These are phyloP conservation scores for Ianthella basta DNA, from an alignment of 37 sponge, comb jelly and placozoan genomes.

Conservation along the genomic window DNA sequence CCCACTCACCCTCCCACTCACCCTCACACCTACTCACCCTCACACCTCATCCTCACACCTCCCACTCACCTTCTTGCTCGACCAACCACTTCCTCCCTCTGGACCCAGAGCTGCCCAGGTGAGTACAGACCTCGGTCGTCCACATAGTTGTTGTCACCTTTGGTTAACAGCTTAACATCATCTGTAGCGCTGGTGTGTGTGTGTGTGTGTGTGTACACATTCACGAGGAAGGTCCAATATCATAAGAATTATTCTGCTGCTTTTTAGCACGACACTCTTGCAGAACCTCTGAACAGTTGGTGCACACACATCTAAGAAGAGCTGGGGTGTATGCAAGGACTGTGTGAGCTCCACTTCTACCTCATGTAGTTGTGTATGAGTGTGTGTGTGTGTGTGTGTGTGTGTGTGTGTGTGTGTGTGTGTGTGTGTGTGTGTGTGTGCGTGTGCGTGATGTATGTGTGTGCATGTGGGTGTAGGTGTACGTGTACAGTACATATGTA, in stretches of 20 bases:
- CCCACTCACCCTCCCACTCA: neutral
- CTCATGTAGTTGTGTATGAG: neutral
- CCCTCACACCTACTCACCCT: neutral
- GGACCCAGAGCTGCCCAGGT: slow-evolving; percentile 91
- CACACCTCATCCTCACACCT: no score
- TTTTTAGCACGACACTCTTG: no score
- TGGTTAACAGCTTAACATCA: slow-evolving; percentile 90
- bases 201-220: slow-evolving; percentile 8
- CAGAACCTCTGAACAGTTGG: no score
- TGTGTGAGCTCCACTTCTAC: neutral
- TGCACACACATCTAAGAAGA: no score
- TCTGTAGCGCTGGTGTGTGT: slow-evolving; percentile 35
- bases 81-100: slow-evolving; percentile 86
- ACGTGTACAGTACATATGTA: neutral
- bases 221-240: no score
- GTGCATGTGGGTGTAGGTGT: slow-evolving; percentile 11
- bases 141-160: slow-evolving; percentile 96
- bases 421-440: no score
- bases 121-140: slow-evolving; percentile 95
- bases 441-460: neutral
- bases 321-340: neutral
- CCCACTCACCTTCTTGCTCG: slow-evolving; percentile 92
- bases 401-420: slow-evolving; percentile 7
- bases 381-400: slow-evolving; percentile 29
- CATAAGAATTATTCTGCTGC: no score